Evolutionary conservation across 2,888 invertebrate genomes (phyloP), one percentile per base, ranked within the genome.

Genomic region (Orthosia gothica): DNA sequence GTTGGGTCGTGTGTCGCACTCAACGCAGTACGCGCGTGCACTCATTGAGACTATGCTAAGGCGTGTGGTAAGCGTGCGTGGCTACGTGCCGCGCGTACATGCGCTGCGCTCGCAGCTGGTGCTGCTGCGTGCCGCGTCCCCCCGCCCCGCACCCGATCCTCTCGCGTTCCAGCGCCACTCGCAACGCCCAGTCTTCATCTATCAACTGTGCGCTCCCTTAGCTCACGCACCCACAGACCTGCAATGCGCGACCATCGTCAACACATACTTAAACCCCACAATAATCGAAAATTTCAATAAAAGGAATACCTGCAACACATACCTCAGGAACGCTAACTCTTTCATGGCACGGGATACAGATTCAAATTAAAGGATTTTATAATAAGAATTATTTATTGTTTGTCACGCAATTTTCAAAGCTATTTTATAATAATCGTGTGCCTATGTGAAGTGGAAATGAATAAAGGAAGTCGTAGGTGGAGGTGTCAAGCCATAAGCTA

Each of bases 1-100:
- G 11, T 81, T 91, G 3, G 94, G 93, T 1, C 88, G 84, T 20
- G 91, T 93, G 3, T 67, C 91, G 0, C 90, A 93, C 72, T 93
- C 95, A 4, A 87, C 89, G 16, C 93, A 94, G 71, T 95, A 94
- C 74, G 89, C 90, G 1, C 87, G 90, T 13, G 82, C 88, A 16
- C 76, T 91, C 3, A 87, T 94, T 49, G 88, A 91, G 57, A 80
- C 88, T 0, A 85, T 89, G 0, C 87, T 90, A 52, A 79, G 78
- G 13, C 88, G 91, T 45, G 47, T 92, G 3, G 58, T 61, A 55
- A 83, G 87, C 67, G 77, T 85, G n/a, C 85, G 85, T 5, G 57
- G 68, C 9, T 89, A 91, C 74, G 76, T 76, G 23, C 62, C 73
- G 1, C 57, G 71, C 3, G 77, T 78, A 9, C 80, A 73, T 12